Conservation (phyloP, 1,140 invertebrate genomes). For the Procambarus clarkii region DNA sequence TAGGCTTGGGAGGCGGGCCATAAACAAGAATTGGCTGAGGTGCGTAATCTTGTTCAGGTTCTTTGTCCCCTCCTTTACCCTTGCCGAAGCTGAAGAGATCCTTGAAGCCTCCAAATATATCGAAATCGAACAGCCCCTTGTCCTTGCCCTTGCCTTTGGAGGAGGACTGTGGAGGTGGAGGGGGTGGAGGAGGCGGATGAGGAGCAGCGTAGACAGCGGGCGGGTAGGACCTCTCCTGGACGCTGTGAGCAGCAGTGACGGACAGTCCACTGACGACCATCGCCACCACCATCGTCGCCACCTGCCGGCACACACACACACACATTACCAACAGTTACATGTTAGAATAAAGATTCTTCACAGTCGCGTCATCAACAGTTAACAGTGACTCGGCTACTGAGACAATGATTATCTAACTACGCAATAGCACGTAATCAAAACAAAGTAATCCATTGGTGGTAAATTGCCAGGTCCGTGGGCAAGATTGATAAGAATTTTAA, state of each 20-base stretch:
- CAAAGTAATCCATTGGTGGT: no score
- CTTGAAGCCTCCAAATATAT: slow-evolving; percentile 10
- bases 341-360: no score
- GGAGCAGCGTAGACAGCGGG: not conserved
- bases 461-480: no score
- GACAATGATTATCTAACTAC: no score
- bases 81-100: slow-evolving; percentile 27
- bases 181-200: not conserved
- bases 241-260: not conserved
- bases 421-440: no score
- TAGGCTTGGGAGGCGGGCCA: slow-evolving; percentile 1
- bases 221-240: slow-evolving; percentile 11
- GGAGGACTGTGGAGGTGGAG: not conserved
- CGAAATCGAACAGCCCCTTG: not conserved
- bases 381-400: no score
- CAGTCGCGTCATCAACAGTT: no score
- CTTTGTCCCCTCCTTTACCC: not conserved
- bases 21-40: slow-evolving; percentile 7
- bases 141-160: slow-evolving; percentile 7
- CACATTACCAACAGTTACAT: not conserved
- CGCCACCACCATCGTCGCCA: not conserved
- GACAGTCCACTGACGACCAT: not conserved
- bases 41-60: not conserved
- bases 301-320: not conserved
- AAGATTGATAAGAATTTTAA: no score